Evolutionary conservation across 2,797 vertebrate species (phyloP).

Genomic region (Sparus aurata): DNA sequence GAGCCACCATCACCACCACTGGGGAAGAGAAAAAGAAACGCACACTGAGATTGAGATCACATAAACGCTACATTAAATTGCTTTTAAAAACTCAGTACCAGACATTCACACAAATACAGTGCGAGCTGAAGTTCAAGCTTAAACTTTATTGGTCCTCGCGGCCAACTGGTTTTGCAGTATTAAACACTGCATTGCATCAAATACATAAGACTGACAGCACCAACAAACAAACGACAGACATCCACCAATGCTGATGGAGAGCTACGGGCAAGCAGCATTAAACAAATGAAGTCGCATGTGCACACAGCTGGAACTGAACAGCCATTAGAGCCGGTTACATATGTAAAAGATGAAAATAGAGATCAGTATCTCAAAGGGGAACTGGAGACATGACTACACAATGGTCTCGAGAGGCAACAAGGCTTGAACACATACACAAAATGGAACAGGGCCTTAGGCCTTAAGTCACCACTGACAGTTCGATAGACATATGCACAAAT

Average conservation of each 20-base stretch:
- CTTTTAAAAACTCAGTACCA: constrained; percentile 47
- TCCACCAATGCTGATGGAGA: constrained; percentile 39
- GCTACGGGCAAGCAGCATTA: constrained; percentile 25
- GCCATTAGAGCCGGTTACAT: constrained; percentile 66
- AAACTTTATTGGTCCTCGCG: constrained; percentile 25
- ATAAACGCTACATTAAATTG: constrained; percentile 55
- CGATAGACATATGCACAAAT: constrained; percentile 56
- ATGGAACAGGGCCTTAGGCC: constrained; percentile 41
- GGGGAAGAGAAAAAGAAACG: constrained; percentile 60
- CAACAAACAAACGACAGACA: constrained; percentile 48
- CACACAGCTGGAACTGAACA: constrained; percentile 38
- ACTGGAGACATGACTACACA: constrained; percentile 53
- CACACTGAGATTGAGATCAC: constrained; percentile 60
- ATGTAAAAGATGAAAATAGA: constrained; percentile 73
- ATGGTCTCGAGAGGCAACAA: constrained; percentile 52
- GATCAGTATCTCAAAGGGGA: constrained; percentile 57
- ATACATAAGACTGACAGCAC: constrained; percentile 38
- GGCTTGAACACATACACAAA: constrained; percentile 42
- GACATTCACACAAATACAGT: constrained; percentile 33
- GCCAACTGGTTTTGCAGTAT: constrained; percentile 38
- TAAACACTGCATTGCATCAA: constrained; percentile 43
- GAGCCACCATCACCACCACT: constrained; percentile 80
- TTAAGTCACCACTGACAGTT: constrained; percentile 63
- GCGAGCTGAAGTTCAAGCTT: constrained; percentile 15
- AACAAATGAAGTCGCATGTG: constrained; percentile 36